Conservation (phyloP, 23 tunicate genomes). For the Styela clava region DNA sequence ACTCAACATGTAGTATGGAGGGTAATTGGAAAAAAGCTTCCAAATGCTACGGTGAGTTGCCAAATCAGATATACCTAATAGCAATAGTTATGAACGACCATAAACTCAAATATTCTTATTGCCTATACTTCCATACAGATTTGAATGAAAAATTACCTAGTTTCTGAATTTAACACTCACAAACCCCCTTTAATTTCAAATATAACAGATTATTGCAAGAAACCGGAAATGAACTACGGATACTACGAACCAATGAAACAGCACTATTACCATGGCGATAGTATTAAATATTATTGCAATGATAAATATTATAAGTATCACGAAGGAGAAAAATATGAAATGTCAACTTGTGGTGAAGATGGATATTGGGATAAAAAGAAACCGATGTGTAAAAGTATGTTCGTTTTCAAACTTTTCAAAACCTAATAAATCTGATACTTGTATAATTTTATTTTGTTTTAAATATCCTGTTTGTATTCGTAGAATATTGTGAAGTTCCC, state of each 20-base stretch:
- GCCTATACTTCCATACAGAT: no score
- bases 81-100: no score
- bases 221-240: background rate
- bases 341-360: slow-evolving; percentile 2
- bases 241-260: slow-evolving; percentile 13
- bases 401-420: background rate
- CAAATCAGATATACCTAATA: no score
- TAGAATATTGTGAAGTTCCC: slow-evolving; percentile 26
- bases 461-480: background rate
- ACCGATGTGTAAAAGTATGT: slow-evolving; percentile 28
- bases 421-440: background rate
- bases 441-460: background rate
- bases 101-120: no score
- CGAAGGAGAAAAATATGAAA: slow-evolving; percentile 21
- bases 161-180: no score
- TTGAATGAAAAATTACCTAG: no score
- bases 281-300: background rate
- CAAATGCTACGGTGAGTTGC: slow-evolving; percentile 18
- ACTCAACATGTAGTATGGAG: slow-evolving; percentile 20
- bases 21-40: slow-evolving; percentile 30
- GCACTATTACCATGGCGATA: slow-evolving; percentile 8
- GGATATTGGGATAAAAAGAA: slow-evolving; percentile 22
- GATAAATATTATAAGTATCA: slow-evolving; percentile 25
- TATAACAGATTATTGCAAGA: slow-evolving; percentile 13
- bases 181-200: no score